A percentile compares a stretch with the other conserved stretches of the same genome.
These are phyloP conservation scores for Drosophila fungiperda DNA, from an alignment of 2,888 invertebrate species.

Conservation along the genomic window DNA sequence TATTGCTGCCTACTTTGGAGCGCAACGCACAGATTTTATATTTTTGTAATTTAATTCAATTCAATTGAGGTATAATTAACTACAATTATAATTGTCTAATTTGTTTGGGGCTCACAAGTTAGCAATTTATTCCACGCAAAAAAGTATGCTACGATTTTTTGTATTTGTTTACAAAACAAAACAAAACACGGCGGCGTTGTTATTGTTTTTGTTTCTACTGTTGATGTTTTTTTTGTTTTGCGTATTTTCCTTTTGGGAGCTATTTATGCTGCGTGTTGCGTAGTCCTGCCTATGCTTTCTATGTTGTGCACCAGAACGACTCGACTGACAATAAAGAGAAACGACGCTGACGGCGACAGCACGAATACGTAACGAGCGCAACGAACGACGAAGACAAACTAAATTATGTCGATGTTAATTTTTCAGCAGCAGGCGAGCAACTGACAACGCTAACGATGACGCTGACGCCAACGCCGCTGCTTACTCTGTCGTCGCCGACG, in stretches of 20 bases:
- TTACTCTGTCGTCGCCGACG: slow-evolving; percentile 21
- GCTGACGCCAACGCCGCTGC: slow-evolving; percentile 10
- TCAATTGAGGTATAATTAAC: slow-evolving; percentile 4
- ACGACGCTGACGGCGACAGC: slow-evolving; percentile 32
- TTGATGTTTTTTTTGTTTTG: slow-evolving; percentile 8
- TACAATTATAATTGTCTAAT: slow-evolving; percentile 26
- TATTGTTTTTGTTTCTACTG: neutral
- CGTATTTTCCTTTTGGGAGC: slow-evolving; percentile 26
- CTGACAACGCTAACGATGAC: slow-evolving; percentile 43
- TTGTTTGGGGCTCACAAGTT: neutral
- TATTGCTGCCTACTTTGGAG: slow-evolving; percentile 22
- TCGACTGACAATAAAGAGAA: slow-evolving; percentile 23
- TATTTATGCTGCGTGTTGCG: slow-evolving; percentile 33
- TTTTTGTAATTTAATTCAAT: slow-evolving; percentile 7
- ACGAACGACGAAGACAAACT: slow-evolving; percentile 82
- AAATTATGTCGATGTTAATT: slow-evolving; percentile 81
- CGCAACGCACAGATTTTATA: slow-evolving; percentile 29
- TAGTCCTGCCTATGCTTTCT: slow-evolving; percentile 19
- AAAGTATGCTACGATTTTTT: slow-evolving; percentile 38
- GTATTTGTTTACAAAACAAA: slow-evolving; percentile 45
- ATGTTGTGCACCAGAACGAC: slow-evolving; percentile 25
- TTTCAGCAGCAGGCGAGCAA: slow-evolving; percentile 74
- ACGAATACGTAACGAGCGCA: slow-evolving; percentile 77
- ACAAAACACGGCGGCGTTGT: slow-evolving; percentile 26
- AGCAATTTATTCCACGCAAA: slow-evolving; percentile 12